A percentile compares a stretch with the other conserved stretches of the same genome.
phyloP scores from a whole-genome alignment of 2,888 invertebrate genomes.

The Sialis fuliginosa region DNA sequence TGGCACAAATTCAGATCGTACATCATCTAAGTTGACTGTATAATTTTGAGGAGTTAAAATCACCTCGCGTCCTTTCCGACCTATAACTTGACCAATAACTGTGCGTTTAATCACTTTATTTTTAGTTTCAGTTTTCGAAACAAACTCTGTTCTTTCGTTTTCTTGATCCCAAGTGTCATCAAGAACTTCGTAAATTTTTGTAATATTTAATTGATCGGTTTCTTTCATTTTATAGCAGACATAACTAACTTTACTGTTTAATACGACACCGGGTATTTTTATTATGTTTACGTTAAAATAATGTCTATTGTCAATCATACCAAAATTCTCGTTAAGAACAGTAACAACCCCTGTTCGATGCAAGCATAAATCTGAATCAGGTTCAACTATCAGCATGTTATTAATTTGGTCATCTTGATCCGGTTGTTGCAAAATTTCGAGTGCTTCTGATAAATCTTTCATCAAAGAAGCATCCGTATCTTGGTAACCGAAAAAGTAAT shows the following conservation, averaged over 20 bases:
- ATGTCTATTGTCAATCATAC: slow-evolving; percentile 40
- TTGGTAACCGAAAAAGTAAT: not conserved
- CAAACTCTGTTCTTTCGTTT: slow-evolving; percentile 17
- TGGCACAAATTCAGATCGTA: slow-evolving; percentile 45
- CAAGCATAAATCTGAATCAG: slow-evolving; percentile 8
- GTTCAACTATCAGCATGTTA: not conserved
- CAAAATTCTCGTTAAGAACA: slow-evolving; percentile 26
- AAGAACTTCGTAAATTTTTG: slow-evolving; percentile 31
- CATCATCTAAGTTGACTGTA: slow-evolving; percentile 40
- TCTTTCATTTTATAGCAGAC: slow-evolving; percentile 29
- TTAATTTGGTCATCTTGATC: not conserved
- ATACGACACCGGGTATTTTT: slow-evolving; percentile 22
- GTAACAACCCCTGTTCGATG: slow-evolving; percentile 37
- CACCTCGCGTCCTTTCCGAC: slow-evolving; percentile 22
- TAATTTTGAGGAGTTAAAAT: slow-evolving; percentile 34
- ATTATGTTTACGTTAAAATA: slow-evolving; percentile 29
- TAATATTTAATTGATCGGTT: slow-evolving; percentile 28
- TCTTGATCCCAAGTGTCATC: slow-evolving; percentile 19
- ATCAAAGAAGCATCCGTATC: not conserved
- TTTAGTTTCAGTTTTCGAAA: slow-evolving; percentile 7
- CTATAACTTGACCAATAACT: slow-evolving; percentile 25
- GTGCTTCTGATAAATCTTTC: not conserved
- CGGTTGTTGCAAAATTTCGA: not conserved
- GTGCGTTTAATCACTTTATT: slow-evolving; percentile 15
- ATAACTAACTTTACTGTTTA: slow-evolving; percentile 38